phyloP scores from a whole-genome alignment of 2,113 vertebrate species.

The Dasypus novemcinctus region DNA sequence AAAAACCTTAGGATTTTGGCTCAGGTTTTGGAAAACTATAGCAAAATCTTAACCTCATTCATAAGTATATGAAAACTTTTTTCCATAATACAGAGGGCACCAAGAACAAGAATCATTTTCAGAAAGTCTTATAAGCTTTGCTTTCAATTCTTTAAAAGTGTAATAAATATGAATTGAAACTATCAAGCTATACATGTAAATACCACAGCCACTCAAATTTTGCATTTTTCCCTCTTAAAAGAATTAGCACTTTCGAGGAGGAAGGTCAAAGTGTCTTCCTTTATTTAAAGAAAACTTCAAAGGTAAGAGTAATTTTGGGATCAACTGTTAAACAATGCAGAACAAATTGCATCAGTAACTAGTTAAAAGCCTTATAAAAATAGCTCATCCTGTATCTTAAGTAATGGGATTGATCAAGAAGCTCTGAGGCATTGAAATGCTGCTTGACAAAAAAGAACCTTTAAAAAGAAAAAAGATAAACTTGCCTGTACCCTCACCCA shows the following conservation, averaged over 20 bases:
- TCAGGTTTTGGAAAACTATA: slow-evolving; percentile 56
- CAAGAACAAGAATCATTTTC: background rate
- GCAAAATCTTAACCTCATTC: slow-evolving; percentile 36
- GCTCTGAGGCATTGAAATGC: slow-evolving; percentile 52
- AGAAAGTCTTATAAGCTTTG: slow-evolving; percentile 17
- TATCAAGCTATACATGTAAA: slow-evolving; percentile 51
- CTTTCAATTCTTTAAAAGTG: slow-evolving; percentile 45
- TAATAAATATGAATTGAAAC: slow-evolving; percentile 63
- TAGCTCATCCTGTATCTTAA: slow-evolving; percentile 72
- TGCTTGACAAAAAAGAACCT: slow-evolving; percentile 37
- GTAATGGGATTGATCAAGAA: slow-evolving; percentile 72
- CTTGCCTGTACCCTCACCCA: background rate
- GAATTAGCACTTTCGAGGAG: slow-evolving; percentile 54
- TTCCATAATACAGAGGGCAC: background rate
- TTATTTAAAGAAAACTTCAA: slow-evolving; percentile 79
- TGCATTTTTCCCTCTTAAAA: slow-evolving; percentile 1
- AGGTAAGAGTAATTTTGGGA: slow-evolving; percentile 76
- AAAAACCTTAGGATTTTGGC: background rate
- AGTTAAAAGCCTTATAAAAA: slow-evolving; percentile 80
- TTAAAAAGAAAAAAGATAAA: slow-evolving; percentile 53
- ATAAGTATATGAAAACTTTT: background rate
- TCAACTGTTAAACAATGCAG: slow-evolving; percentile 79
- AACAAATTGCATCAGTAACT: slow-evolving; percentile 81
- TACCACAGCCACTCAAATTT: slow-evolving; percentile 57
- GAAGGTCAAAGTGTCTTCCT: slow-evolving; percentile 72